A percentile compares a stretch with the other conserved stretches of the same genome.
Evolutionary conservation across 2,113 vertebrate species (phyloP).

Genomic region (Festucalex cinctus): DNA sequence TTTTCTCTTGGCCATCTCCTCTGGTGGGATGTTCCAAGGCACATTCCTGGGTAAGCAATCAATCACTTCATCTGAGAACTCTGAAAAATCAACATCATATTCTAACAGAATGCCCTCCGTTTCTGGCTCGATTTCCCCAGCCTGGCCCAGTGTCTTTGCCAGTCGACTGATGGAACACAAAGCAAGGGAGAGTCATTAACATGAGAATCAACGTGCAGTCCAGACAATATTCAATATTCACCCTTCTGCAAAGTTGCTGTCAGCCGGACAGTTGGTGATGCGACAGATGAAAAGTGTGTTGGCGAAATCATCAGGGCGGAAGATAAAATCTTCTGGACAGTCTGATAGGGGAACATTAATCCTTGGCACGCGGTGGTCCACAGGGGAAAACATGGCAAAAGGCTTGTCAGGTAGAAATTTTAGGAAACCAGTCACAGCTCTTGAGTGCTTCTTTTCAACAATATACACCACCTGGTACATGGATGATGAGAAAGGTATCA

Average conservation of each 20-base stretch:
- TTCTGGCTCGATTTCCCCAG: slow-evolving; percentile 94
- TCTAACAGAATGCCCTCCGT: slow-evolving; percentile 92
- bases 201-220: no score
- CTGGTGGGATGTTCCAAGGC: slow-evolving; percentile 84
- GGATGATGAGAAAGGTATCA: background rate
- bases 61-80: slow-evolving; percentile 84
- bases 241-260: slow-evolving; percentile 92
- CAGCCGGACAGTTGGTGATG: slow-evolving; percentile 84
- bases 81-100: slow-evolving; percentile 90
- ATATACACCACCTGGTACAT: slow-evolving; percentile 87
- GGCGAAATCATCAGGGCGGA: slow-evolving; percentile 78
- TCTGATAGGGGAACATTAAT: slow-evolving; percentile 83
- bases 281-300: slow-evolving; percentile 88
- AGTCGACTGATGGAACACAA: slow-evolving; percentile 71
- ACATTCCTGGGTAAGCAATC: slow-evolving; percentile 82
- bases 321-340: slow-evolving; percentile 83
- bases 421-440: slow-evolving; percentile 87
- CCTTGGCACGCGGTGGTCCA: slow-evolving; percentile 91
- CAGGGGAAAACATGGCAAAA: slow-evolving; percentile 90
- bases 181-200: background rate
- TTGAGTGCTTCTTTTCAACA: slow-evolving; percentile 89
- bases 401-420: slow-evolving; percentile 87
- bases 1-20: slow-evolving; percentile 79
- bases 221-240: slow-evolving; percentile 50
- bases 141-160: slow-evolving; percentile 89